Percentiles rank a stretch among this genome's conserved stretches.
Conservation (phyloP, 2,888 invertebrate genomes). For the Lottia gigantea region DNA sequence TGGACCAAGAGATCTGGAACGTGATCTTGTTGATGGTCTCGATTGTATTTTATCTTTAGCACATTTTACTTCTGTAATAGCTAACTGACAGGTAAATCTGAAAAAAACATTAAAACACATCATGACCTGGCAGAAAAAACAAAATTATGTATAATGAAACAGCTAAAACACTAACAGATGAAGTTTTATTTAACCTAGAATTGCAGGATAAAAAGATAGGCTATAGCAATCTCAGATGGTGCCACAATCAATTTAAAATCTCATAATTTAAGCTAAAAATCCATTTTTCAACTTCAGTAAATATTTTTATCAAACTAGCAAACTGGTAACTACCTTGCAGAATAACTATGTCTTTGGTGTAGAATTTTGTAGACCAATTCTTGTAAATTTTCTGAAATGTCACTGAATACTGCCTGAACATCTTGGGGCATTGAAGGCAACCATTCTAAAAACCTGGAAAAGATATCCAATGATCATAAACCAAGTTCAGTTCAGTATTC, state of each 20-base stretch:
- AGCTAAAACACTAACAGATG: too few species aligned
- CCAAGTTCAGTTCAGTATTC: too few species aligned
- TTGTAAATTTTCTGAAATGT: conserved; percentile 72
- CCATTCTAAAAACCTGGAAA: conserved; percentile 76
- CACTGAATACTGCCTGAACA: conserved; percentile 59
- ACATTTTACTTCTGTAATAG: conserved; percentile 74
- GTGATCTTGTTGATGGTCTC: background rate
- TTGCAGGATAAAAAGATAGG: background rate
- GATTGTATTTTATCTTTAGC: conserved; percentile 7
- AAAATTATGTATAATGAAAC: too few species aligned
- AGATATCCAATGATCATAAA: background rate
- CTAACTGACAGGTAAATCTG: conserved; percentile 75
- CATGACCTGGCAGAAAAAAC: too few species aligned
- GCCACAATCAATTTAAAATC: too few species aligned
- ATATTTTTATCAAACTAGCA: too few species aligned
- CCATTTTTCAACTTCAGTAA: too few species aligned
- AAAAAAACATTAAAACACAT: conserved; percentile 22
- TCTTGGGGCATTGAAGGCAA: conserved; percentile 78
- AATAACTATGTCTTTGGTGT: conserved; percentile 67
- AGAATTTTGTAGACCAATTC: conserved; percentile 70
- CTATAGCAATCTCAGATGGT: too few species aligned
- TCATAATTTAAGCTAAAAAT: too few species aligned
- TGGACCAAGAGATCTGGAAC: conserved; percentile 5
- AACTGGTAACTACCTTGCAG: conserved; percentile 68
- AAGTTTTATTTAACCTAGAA: too few species aligned